Evolutionary conservation across 2,113 vertebrate genomes (phyloP).

Genomic region (Perca schrenkii): DNA sequence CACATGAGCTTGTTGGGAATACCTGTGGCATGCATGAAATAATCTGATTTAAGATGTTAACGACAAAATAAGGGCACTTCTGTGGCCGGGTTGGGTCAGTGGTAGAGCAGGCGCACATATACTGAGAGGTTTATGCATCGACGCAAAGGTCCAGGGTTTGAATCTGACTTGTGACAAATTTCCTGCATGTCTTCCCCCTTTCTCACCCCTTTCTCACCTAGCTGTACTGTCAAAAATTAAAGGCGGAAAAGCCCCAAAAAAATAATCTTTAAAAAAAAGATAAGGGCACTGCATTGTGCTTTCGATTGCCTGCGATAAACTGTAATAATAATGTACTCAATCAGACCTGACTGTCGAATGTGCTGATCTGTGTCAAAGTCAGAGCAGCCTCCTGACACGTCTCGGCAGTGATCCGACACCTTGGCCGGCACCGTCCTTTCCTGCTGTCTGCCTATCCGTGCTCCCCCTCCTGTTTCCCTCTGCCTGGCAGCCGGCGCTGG

Average conservation of each 20-base stretch:
- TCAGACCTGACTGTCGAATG: slow-evolving; percentile 66
- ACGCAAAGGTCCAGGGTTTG: too few species aligned
- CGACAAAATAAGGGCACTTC: slow-evolving; percentile 29
- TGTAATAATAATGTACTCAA: neutral
- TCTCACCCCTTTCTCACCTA: too few species aligned
- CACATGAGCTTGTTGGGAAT: slow-evolving; percentile 50
- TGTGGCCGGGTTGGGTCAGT: too few species aligned
- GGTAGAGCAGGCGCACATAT: too few species aligned
- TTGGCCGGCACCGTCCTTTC: slow-evolving; percentile 32
- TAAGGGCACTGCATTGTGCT: slow-evolving; percentile 29
- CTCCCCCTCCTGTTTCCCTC: slow-evolving; percentile 34
- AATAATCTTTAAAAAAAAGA: slow-evolving; percentile 12
- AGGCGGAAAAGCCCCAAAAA: too few species aligned
- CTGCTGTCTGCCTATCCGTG: slow-evolving; percentile 26
- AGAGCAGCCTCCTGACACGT: slow-evolving; percentile 23
- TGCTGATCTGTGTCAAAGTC: slow-evolving; percentile 40
- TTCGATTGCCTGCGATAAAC: slow-evolving; percentile 32
- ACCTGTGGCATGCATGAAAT: slow-evolving; percentile 50
- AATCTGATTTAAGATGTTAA: slow-evolving; percentile 66
- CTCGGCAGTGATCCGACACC: slow-evolving; percentile 51
- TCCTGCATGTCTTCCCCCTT: too few species aligned
- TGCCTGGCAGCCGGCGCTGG: slow-evolving; percentile 60
- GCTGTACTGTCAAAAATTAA: too few species aligned
- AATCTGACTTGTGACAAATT: too few species aligned
- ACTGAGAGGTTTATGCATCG: too few species aligned